phyloP scores from a whole-genome alignment of 2,888 invertebrate species.

The Spodoptera picta region DNA sequence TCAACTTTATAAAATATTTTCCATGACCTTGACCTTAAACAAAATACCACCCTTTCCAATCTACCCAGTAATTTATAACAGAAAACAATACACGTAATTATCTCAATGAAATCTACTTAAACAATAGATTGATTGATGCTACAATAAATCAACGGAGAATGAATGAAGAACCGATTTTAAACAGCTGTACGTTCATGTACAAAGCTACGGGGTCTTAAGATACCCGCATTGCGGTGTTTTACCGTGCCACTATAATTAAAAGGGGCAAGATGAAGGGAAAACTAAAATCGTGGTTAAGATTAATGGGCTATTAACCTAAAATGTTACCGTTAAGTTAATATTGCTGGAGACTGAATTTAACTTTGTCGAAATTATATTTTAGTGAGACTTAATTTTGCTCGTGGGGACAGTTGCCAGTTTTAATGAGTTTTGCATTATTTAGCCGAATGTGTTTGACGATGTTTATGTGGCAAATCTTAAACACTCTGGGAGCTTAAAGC shows the following conservation, averaged over 20 bases:
- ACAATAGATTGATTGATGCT: slow-evolving; percentile 48
- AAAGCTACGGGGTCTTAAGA: slow-evolving; percentile 25
- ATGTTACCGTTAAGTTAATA: slow-evolving; percentile 35
- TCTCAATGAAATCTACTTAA: slow-evolving; percentile 26
- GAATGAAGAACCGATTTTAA: slow-evolving; percentile 4
- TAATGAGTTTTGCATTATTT: not conserved
- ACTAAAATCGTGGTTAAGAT: slow-evolving; percentile 41
- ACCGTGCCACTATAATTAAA: slow-evolving; percentile 23
- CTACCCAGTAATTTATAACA: slow-evolving; percentile 4
- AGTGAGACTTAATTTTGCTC: slow-evolving; percentile 24
- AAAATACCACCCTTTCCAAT: slow-evolving; percentile 5
- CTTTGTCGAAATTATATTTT: slow-evolving; percentile 35
- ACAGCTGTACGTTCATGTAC: slow-evolving; percentile 12
- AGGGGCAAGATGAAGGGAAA: slow-evolving; percentile 27
- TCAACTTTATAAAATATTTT: not conserved
- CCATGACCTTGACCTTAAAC: not conserved
- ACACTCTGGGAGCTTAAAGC: no score
- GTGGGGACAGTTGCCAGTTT: slow-evolving; percentile 17
- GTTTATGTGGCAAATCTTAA: no score
- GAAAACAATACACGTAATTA: slow-evolving; percentile 17
- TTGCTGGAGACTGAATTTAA: slow-evolving; percentile 25
- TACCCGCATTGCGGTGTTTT: slow-evolving; percentile 50
- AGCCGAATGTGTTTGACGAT: no score
- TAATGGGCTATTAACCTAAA: slow-evolving; percentile 42
- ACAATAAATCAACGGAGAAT: slow-evolving; percentile 21